phyloP scores from a whole-genome alignment of 2,888 invertebrate species.

The Dryomyza anilis region DNA sequence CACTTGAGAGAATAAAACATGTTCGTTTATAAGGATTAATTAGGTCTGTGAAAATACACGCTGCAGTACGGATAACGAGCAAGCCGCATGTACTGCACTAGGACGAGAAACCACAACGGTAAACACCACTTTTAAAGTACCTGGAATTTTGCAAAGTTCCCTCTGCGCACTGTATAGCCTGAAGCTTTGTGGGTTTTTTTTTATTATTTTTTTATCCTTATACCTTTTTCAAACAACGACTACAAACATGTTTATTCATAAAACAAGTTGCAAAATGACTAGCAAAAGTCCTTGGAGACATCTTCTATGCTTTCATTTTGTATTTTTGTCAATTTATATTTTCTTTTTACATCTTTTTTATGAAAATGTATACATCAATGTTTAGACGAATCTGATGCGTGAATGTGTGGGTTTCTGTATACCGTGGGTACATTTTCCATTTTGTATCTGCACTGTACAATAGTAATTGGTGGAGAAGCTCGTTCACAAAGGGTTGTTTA shows the following conservation, averaged over 20 bases:
- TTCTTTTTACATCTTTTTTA: not conserved
- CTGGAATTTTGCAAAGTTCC: slow-evolving; percentile 11
- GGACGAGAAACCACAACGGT: slow-evolving; percentile 4
- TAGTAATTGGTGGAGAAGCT: slow-evolving; percentile 32
- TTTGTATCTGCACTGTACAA: slow-evolving; percentile 24
- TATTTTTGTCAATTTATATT: slow-evolving; percentile 2
- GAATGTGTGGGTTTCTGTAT: not conserved
- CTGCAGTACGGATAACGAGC: slow-evolving; percentile 21
- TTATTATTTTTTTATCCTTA: slow-evolving; percentile 1
- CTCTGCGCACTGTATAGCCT: slow-evolving; percentile 3
- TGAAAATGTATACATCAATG: not conserved
- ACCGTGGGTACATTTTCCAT: slow-evolving; percentile 15
- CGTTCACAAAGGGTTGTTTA: slow-evolving; percentile 22
- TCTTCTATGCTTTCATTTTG: slow-evolving; percentile 12
- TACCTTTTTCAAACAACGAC: slow-evolving; percentile 19
- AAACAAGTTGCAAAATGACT: slow-evolving; percentile 29
- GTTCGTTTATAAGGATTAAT: slow-evolving; percentile 46
- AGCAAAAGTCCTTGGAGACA: slow-evolving; percentile 32
- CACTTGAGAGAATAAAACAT: slow-evolving; percentile 31
- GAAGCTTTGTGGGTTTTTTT: not conserved
- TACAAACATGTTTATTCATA: slow-evolving; percentile 28
- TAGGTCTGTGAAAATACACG: slow-evolving; percentile 41
- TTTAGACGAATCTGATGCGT: not conserved
- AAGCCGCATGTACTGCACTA: not conserved
- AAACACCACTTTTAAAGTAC: slow-evolving; percentile 3